Conservation (phyloP, 2,888 invertebrate genomes). For the Notodonta ziczac region DNA sequence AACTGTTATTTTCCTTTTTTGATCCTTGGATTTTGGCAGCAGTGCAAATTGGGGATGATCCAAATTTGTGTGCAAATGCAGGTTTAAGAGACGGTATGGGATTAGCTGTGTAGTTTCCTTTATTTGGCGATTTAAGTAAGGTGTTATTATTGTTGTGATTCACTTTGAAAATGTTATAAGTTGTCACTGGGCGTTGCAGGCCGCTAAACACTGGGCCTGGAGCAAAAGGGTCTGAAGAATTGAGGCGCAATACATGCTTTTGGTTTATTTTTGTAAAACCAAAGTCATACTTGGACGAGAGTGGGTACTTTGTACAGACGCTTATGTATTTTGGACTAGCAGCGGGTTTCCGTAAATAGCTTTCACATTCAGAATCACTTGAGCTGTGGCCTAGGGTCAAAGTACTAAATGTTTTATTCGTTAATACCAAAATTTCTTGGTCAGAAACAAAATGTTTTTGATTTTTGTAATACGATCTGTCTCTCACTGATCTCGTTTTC, state of each 20-base stretch:
- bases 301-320: slow-evolving; percentile 74
- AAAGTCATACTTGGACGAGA: slow-evolving; percentile 69
- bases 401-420: slow-evolving; percentile 81
- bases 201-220: slow-evolving; percentile 81
- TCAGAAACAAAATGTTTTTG: slow-evolving; percentile 84
- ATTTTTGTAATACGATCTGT: slow-evolving; percentile 81
- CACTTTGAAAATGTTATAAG: slow-evolving; percentile 78
- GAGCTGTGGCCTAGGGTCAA: slow-evolving; percentile 85
- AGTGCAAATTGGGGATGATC: slow-evolving; percentile 69
- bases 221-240: slow-evolving; percentile 77
- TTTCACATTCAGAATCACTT: slow-evolving; percentile 80
- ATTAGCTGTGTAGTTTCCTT: slow-evolving; percentile 59
- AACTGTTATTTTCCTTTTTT: slow-evolving; percentile 61
- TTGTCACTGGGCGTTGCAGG: slow-evolving; percentile 73
- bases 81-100: slow-evolving; percentile 71
- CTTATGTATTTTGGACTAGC: slow-evolving; percentile 77
- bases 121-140: slow-evolving; percentile 69
- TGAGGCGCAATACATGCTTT: slow-evolving; percentile 65
- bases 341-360: slow-evolving; percentile 68
- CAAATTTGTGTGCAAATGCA: slow-evolving; percentile 79
- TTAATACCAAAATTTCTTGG: slow-evolving; percentile 84
- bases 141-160: slow-evolving; percentile 77
- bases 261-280: slow-evolving; percentile 70
- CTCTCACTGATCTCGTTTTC: slow-evolving; percentile 79
- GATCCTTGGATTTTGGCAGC: slow-evolving; percentile 53